A percentile compares a stretch with the other conserved stretches of the same genome.
Evolutionary conservation across 2,797 vertebrate species (phyloP).

Genomic region (Peromyscus aztecus): DNA sequence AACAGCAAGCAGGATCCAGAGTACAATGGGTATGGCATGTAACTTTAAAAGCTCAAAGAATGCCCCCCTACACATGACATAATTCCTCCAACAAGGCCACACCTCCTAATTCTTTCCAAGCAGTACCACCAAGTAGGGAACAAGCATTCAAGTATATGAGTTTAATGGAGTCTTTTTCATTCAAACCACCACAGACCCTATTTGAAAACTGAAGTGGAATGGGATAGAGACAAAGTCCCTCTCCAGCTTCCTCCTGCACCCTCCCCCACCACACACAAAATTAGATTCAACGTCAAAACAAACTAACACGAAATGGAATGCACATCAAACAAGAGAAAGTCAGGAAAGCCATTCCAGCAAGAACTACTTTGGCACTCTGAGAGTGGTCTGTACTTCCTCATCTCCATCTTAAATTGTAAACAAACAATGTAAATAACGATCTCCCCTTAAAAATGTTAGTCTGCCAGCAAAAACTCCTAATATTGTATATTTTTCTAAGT

Average conservation of each 20-base stretch:
- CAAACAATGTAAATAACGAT: slow-evolving; percentile 1
- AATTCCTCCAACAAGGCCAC: neutral
- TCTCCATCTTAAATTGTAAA: neutral
- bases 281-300: neutral
- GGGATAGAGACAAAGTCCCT: neutral
- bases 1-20: neutral
- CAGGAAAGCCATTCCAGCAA: slow-evolving; percentile 14
- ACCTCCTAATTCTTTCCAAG: neutral
- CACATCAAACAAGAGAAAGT: slow-evolving; percentile 18
- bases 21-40: neutral
- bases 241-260: neutral
- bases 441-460: neutral
- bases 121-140: too few relatives aligned
- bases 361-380: neutral
- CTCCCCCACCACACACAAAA: neutral
- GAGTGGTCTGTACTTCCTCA: neutral
- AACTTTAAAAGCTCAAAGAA: neutral
- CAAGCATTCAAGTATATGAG: neutral
- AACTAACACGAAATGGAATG: neutral
- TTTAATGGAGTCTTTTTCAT: too few relatives aligned
- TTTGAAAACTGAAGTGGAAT: neutral
- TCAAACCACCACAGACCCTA: neutral
- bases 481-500: slow-evolving; percentile 27
- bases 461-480: neutral
- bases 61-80: too few relatives aligned